A percentile compares a stretch with the other conserved stretches of the same genome.
phyloP scores from a whole-genome alignment of 2,888 invertebrate species.

The Theodoxus fluviatilis region DNA sequence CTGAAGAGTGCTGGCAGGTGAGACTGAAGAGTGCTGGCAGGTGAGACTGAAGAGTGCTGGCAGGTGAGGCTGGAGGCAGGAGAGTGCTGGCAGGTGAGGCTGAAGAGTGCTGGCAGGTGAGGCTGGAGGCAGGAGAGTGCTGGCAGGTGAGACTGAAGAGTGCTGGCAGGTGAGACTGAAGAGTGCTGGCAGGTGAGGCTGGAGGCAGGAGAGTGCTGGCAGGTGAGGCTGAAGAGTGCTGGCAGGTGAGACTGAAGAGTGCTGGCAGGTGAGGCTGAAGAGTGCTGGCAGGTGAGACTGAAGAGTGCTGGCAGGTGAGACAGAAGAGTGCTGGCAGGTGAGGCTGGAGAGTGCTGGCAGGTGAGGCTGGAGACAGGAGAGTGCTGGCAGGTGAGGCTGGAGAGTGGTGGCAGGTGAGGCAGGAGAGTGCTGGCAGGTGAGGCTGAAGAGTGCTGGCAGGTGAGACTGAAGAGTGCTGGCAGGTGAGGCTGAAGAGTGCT shows the following conservation, averaged over 20 bases:
- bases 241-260: slow-evolving; percentile 79
- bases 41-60: slow-evolving; percentile 40
- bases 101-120: background rate
- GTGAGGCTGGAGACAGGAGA: slow-evolving; percentile 77
- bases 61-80: slow-evolving; percentile 79
- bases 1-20: slow-evolving; percentile 74
- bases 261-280: slow-evolving; percentile 66
- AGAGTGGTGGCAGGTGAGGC: too few species aligned
- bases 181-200: too few species aligned
- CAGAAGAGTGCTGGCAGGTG: slow-evolving; percentile 74
- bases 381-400: slow-evolving; percentile 69
- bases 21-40: slow-evolving; percentile 75
- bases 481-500: too few species aligned
- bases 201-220: slow-evolving; percentile 77
- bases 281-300: too few species aligned
- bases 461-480: slow-evolving; percentile 33
- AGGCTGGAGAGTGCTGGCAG: background rate
- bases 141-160: slow-evolving; percentile 78
- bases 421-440: slow-evolving; percentile 73
- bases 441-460: slow-evolving; percentile 75
- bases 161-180: slow-evolving; percentile 68
- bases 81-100: slow-evolving; percentile 71
- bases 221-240: slow-evolving; percentile 63
- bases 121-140: too few species aligned
- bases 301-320: slow-evolving; percentile 74